Evolutionary conservation across 2,797 vertebrate species (phyloP).

Genomic region (Gephyroberyx darwinii): DNA sequence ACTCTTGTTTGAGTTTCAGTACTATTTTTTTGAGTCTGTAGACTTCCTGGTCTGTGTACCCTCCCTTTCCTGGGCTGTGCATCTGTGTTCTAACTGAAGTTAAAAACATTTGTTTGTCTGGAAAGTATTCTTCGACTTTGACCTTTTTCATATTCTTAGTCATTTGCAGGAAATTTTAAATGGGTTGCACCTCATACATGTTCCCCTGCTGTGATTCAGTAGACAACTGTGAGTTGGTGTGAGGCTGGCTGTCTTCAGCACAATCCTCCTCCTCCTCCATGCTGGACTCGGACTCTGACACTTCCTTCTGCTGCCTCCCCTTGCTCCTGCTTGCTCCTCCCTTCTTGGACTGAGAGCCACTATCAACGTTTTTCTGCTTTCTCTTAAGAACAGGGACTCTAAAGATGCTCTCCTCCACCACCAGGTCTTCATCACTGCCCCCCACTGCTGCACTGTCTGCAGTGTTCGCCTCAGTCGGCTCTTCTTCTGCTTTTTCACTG

Average conservation of each 20-base stretch:
- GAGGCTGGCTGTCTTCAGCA: background rate
- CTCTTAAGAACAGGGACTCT: background rate
- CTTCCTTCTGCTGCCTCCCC: background rate
- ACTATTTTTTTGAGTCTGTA: background rate
- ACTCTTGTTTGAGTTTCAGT: background rate
- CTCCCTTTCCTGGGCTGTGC: background rate
- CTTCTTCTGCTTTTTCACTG: too few species aligned
- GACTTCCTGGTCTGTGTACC: background rate
- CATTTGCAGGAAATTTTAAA: background rate
- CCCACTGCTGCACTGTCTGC: background rate
- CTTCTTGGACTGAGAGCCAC: background rate
- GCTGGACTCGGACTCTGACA: background rate
- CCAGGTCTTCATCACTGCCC: too few species aligned
- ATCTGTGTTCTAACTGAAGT: background rate
- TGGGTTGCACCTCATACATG: background rate
- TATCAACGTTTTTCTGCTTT: background rate
- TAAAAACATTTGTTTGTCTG: background rate
- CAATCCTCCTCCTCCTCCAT: background rate
- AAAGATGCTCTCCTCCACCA: background rate
- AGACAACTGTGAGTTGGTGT: too few species aligned
- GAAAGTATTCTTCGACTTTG: too few species aligned
- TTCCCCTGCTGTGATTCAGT: background rate
- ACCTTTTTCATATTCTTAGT: background rate
- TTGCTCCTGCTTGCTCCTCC: background rate
- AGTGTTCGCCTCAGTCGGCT: background rate